A percentile compares a stretch with the other conserved stretches of the same genome.
Evolutionary conservation across 2,113 vertebrate genomes (phyloP).

Genomic region (Macquaria australasica): DNA sequence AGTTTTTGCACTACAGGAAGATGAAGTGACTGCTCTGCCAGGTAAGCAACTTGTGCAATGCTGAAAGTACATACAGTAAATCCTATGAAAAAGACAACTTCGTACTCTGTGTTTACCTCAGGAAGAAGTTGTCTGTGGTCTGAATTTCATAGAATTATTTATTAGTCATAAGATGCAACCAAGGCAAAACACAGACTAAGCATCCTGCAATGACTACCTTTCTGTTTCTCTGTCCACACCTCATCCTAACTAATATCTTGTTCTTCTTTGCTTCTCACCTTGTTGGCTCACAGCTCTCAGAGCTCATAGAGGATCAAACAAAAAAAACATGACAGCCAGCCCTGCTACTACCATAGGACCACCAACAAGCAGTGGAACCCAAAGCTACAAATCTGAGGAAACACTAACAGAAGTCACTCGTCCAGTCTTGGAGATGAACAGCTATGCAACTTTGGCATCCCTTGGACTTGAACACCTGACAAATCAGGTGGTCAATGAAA

Average conservation of each 20-base stretch:
- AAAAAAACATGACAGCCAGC: background rate
- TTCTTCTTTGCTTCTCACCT: background rate
- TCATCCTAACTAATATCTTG: background rate
- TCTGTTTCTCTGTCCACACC: background rate
- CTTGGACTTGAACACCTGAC: background rate
- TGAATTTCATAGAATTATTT: background rate
- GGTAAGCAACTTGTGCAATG: constrained; percentile 16
- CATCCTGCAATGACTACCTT: background rate
- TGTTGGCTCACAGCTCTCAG: background rate
- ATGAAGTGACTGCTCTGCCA: background rate
- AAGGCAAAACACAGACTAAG: background rate
- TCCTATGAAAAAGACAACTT: background rate
- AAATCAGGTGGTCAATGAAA: background rate
- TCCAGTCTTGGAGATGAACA: background rate
- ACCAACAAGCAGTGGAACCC: background rate
- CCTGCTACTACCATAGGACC: too few relatives aligned
- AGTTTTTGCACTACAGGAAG: background rate
- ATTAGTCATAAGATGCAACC: background rate
- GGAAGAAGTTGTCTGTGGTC: background rate
- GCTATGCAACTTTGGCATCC: background rate
- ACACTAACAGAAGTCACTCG: background rate
- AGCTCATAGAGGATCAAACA: background rate
- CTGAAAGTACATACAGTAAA: background rate
- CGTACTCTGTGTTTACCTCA: background rate
- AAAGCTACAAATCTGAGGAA: background rate